phyloP scores from a whole-genome alignment of 2,888 invertebrate species.

The Penaeus monodon region DNA sequence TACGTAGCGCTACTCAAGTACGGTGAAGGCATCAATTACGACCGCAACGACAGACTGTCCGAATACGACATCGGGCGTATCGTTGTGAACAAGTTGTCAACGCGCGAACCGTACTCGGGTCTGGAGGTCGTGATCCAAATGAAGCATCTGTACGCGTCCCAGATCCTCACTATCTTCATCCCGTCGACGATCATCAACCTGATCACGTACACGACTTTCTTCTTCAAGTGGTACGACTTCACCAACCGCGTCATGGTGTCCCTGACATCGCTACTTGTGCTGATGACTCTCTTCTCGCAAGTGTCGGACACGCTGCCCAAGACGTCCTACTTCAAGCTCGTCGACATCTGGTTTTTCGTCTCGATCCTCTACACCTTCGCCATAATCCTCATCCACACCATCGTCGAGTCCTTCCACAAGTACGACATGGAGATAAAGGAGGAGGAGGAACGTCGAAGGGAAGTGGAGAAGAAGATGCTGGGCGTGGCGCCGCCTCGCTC shows the following conservation, averaged over 20 bases:
- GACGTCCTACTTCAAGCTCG: slow-evolving; percentile 47
- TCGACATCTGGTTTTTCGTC: slow-evolving; percentile 50
- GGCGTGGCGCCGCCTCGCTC: too few relatives aligned
- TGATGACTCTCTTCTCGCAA: slow-evolving; percentile 42
- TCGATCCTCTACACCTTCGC: slow-evolving; percentile 36
- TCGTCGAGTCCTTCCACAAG: slow-evolving; percentile 27
- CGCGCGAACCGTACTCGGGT: not conserved
- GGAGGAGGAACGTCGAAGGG: not conserved
- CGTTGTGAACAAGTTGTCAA: not conserved
- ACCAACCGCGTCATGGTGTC: slow-evolving; percentile 45
- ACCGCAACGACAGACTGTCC: slow-evolving; percentile 9
- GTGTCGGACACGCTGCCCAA: slow-evolving; percentile 29
- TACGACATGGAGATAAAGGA: not conserved
- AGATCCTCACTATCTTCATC: slow-evolving; percentile 36
- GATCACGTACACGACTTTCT: slow-evolving; percentile 42
- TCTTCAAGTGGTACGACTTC: slow-evolving; percentile 53
- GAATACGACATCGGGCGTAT: slow-evolving; percentile 26
- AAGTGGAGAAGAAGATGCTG: too few relatives aligned
- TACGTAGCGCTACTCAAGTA: too few relatives aligned
- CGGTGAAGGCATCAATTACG: not conserved
- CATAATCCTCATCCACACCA: slow-evolving; percentile 36
- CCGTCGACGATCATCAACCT: slow-evolving; percentile 41
- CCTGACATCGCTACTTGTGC: slow-evolving; percentile 41
- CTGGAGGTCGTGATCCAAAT: slow-evolving; percentile 8
- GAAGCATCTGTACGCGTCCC: slow-evolving; percentile 21